Base-by-base conservation (phyloP, 30 jellyfish, hydroid and myxozoan genomes). In the Cassiopea andromeda region DNA sequence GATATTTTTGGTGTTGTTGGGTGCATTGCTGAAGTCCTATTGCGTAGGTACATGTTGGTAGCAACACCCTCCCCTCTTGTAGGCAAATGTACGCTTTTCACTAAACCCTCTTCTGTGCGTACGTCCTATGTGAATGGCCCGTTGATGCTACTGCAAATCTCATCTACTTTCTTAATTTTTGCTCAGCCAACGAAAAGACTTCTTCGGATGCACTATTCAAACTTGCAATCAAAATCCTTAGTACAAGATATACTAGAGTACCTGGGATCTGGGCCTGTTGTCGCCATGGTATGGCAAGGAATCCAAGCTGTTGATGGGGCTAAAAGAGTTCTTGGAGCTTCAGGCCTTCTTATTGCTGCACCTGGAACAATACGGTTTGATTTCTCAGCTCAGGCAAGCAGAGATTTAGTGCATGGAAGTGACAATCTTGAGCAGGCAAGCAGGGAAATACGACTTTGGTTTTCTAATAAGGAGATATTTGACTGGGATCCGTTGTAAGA, bases 241-340 rank as follows among this genome's bases (percentile, higher is more conserved):
- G 60, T 83, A 7, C 92, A 90, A 64, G 98, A 94, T 1, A 91
- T 92, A 46, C 48, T 85, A 47, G 90, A 92, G 78, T 85, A 78
- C 50, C 78, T 92, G 43, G 77, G 86, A 9, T 87, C 98, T 44
- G 98, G 97, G 43, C 98, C 98, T 64, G 94, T 93, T 50, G 98
- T 93, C 44, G 93, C 92, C 9, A 93, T 93, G 98, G 94, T 88
- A 46, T 80, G 95, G 78, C 68, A 81, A 66, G 83, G 90, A 4
- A 10, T 8, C 2, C 60, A 54, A 2, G 80, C 69, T 7, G 80
- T 81, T 7, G 80, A 18, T 44, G 80, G 90, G 47, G 90, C 57
- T 1, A 81, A 81, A 44, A 48, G 71, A n/a, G 45, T 68, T 1
- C 80, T 81, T 81, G 90, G 83, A 1, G 4, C 64, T 50, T 48